Base-by-base conservation (phyloP, 2,797 vertebrate genomes). In the Clarias laeviceps region DNA sequence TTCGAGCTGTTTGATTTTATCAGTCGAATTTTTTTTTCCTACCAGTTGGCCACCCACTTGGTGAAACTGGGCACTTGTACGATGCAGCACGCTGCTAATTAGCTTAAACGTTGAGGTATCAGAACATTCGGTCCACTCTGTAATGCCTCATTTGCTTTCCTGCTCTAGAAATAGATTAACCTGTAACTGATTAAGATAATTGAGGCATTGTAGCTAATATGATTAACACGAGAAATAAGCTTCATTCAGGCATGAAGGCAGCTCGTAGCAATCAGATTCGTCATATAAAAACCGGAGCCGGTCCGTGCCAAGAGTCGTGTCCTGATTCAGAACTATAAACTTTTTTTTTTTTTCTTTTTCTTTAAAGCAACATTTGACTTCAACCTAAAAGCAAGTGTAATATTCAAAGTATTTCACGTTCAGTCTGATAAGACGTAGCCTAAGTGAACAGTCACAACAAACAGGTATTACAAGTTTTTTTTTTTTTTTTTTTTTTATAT, bases 151-250 rank as follows among this genome's bases (percentile, higher is more conserved):
- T 76, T 84, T 8, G 54, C 40, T 74, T 64, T 87, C 32, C 34
- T 73, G 32, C 65, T 68, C 65, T 89, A 91, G 84, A 74, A 80
- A n/a, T 88, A 87, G 89, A 92, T 94, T 93, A 93, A 86, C 87
- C 50, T 83, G 87, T 93, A 92, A 92, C 89, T 92, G 88, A 92
- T 89, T 93, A 91, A 87, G 82, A 90, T 91, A 89, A 91, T 88
- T 87, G 80, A 73, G 84, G 83, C 84, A 88, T 87, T 87, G 86
- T 91, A 91, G 91, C 92, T 93, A 92, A 94, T 93, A 80, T 88
- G 90, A 92, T 93, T 90, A 81, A 64, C 74, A 61, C 22, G 32
- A 74, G 72, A 17, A 76, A 17, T 76, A 20, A 20, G n/a, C 73
- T 76, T 76, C 57, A 34, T 59, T 57, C 79, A 57, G 77, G 57